phyloP scores from a whole-genome alignment of 2,113 vertebrate species.

The Castor canadensis region DNA sequence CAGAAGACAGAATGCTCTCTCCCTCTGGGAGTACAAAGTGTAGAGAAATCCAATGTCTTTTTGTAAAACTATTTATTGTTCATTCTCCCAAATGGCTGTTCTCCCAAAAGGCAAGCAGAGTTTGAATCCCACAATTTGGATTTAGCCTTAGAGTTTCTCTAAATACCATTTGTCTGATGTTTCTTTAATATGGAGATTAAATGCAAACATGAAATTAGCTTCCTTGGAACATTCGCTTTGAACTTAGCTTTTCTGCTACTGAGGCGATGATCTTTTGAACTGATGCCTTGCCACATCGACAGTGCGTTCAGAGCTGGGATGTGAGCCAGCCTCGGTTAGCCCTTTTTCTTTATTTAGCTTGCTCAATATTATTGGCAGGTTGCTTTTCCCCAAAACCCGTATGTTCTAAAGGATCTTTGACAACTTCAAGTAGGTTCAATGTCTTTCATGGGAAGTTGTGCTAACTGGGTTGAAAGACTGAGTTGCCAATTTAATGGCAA shows the following conservation, averaged over 20 bases:
- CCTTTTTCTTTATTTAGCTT: slow-evolving; percentile 76
- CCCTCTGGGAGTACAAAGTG: not conserved
- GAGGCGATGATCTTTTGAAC: slow-evolving; percentile 68
- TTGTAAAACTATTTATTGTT: slow-evolving; percentile 60
- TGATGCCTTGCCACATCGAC: slow-evolving; percentile 49
- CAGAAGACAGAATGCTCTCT: slow-evolving; percentile 31
- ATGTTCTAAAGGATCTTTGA: slow-evolving; percentile 78
- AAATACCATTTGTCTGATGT: slow-evolving; percentile 73
- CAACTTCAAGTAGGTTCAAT: slow-evolving; percentile 77
- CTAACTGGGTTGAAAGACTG: slow-evolving; percentile 71
- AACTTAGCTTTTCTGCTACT: slow-evolving; percentile 51
- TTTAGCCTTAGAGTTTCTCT: slow-evolving; percentile 64
- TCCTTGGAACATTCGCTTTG: slow-evolving; percentile 68
- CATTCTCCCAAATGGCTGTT: slow-evolving; percentile 53
- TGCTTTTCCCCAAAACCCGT: slow-evolving; percentile 57
- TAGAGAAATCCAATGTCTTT: slow-evolving; percentile 46
- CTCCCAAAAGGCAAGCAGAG: slow-evolving; percentile 54
- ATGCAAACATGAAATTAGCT: slow-evolving; percentile 68
- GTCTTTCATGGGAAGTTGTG: slow-evolving; percentile 76
- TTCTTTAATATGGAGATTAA: slow-evolving; percentile 78
- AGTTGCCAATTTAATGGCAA: slow-evolving; percentile 67
- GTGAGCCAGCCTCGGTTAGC: slow-evolving; percentile 63
- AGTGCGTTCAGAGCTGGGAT: slow-evolving; percentile 66
- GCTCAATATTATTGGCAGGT: slow-evolving; percentile 77
- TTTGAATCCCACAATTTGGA: slow-evolving; percentile 65